These are phyloP conservation scores for Indri indri DNA, from an alignment of 2,113 vertebrate genomes.

Conservation along the genomic window DNA sequence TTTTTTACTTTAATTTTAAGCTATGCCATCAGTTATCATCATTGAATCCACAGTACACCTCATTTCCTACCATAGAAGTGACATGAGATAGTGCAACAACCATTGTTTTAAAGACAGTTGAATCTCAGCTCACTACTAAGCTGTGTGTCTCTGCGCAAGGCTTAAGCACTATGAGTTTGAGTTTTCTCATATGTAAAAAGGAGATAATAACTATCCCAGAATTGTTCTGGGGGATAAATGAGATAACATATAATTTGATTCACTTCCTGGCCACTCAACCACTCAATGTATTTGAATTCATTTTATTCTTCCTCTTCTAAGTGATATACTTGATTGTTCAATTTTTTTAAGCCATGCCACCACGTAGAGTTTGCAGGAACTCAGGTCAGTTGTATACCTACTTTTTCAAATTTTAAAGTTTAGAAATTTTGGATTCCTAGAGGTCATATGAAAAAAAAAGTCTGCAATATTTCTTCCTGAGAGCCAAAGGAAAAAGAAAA, in stretches of 20 bases:
- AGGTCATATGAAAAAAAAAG: neutral
- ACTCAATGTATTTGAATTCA: neutral
- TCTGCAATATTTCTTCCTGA: neutral
- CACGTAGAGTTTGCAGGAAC: neutral
- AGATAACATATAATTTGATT: neutral
- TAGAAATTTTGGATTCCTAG: neutral
- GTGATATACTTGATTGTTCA: neutral
- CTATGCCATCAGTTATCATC: neutral
- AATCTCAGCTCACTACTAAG: neutral
- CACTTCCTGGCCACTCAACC: neutral
- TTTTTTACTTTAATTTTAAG: neutral
- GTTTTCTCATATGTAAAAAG: neutral
- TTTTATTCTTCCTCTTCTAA: neutral
- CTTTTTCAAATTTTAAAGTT: neutral
- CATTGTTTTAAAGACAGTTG: neutral
- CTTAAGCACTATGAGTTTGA: conserved; percentile 8
- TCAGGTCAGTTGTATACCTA: neutral
- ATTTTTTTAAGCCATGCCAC: neutral
- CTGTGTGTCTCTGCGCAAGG: neutral
- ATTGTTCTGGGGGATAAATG: neutral
- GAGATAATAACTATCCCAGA: neutral
- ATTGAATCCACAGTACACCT: neutral
- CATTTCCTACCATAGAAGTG: neutral
- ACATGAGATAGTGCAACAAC: neutral
- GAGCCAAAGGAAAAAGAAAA: neutral